Evolutionary conservation across 2,888 invertebrate genomes (phyloP).

Genomic region (Eupeodes luniger): DNA sequence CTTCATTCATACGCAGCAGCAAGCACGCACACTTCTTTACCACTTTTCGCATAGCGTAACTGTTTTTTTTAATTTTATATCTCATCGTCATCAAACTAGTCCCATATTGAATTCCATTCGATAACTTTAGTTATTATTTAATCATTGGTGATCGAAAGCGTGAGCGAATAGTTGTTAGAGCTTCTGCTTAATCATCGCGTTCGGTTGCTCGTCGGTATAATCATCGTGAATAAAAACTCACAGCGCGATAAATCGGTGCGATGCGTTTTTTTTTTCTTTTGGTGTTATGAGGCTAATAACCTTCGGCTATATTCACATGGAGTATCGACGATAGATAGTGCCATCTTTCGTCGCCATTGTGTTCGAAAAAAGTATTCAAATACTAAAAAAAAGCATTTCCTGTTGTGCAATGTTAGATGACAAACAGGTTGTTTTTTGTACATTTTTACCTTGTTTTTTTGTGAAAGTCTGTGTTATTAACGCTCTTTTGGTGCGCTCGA

Average conservation of each 20-base stretch:
- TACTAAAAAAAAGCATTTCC: conserved; percentile 63
- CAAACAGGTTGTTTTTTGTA: neutral
- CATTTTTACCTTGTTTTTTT: neutral
- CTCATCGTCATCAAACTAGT: neutral
- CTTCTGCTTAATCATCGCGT: neutral
- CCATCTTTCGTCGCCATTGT: conserved; percentile 23
- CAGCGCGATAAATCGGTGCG: conserved; percentile 31
- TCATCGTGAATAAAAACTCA: conserved; percentile 14
- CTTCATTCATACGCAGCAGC: conserved; percentile 7
- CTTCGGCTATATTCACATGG: conserved; percentile 54
- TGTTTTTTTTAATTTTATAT: neutral
- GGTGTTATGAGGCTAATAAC: conserved; percentile 48
- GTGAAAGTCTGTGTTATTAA: conserved; percentile 31
- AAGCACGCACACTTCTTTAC: neutral
- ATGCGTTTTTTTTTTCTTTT: conserved; percentile 38
- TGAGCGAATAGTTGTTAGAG: conserved; percentile 21
- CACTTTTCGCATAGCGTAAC: conserved; percentile 8
- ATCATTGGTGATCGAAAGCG: conserved; percentile 47
- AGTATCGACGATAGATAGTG: conserved; percentile 4
- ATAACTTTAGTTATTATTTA: conserved; percentile 49
- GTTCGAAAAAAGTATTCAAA: conserved; percentile 1
- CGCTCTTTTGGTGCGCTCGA: conserved; percentile 40
- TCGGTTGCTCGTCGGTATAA: neutral
- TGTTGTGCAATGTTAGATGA: conserved; percentile 61
- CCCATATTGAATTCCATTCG: conserved; percentile 48